Conservation (phyloP, 2,888 invertebrate genomes). For the Chirona hameri region DNA sequence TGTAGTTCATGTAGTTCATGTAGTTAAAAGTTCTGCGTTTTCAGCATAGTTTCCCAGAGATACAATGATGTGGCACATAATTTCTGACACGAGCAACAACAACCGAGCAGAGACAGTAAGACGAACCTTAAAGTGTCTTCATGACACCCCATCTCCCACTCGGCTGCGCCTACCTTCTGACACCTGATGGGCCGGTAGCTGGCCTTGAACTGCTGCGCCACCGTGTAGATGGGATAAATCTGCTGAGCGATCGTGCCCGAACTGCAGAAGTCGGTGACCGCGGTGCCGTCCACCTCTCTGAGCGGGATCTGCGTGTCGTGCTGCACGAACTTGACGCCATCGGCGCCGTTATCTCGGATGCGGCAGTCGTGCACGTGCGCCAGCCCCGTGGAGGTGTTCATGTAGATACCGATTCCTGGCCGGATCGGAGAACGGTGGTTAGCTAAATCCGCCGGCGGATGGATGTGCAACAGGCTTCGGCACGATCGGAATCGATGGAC, state of each 20-base stretch:
- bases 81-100: no score
- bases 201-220: conserved; percentile 72
- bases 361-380: conserved; percentile 71
- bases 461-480: no score
- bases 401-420: conserved; percentile 78
- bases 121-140: no score
- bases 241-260: conserved; percentile 77
- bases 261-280: conserved; percentile 79
- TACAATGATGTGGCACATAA: neutral
- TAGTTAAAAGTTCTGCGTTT: no score
- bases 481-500: neutral
- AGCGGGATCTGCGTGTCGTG: conserved; percentile 66
- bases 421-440: neutral
- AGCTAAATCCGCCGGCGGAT: neutral
- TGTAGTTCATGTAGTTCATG: no score
- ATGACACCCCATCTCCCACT: no score
- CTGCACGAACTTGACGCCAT: conserved; percentile 81
- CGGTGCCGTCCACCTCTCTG: conserved; percentile 67
- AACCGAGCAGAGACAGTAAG: no score
- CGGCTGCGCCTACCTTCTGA: conserved; percentile 57
- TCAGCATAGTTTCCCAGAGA: no score
- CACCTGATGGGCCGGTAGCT: conserved; percentile 67
- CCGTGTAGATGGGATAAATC: conserved; percentile 80
- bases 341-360: conserved; percentile 80
- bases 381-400: conserved; percentile 82